These are phyloP conservation scores for Chunga burmeisteri DNA, from an alignment of 2,113 vertebrate genomes.

Conservation along the genomic window DNA sequence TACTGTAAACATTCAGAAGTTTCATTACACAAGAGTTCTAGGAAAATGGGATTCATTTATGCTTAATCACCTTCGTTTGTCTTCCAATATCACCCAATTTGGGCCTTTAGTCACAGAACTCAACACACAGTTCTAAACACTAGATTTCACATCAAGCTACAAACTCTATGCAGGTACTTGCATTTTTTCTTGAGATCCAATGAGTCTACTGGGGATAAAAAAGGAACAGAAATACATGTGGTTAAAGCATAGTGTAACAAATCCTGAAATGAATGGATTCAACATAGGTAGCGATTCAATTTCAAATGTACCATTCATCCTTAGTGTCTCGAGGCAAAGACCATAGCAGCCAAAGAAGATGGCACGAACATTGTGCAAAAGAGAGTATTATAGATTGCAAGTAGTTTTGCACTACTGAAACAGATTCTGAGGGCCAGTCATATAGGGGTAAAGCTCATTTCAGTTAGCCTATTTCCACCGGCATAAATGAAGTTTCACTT, in stretches of 20 bases:
- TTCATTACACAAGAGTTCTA: neutral
- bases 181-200: neutral
- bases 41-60: neutral
- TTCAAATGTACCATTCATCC: neutral
- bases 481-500: neutral
- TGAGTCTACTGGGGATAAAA: rapidly evolving
- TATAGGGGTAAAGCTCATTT: neutral
- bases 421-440: neutral
- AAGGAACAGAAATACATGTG: neutral
- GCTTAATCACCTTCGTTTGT: neutral
- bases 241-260: neutral
- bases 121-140: neutral
- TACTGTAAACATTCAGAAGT: neutral
- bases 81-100: neutral
- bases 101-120: neutral
- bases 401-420: neutral
- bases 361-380: neutral
- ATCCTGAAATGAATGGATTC: neutral
- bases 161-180: neutral
- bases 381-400: neutral
- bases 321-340: neutral
- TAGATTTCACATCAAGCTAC: neutral
- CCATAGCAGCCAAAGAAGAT: neutral
- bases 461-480: neutral
- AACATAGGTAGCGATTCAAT: neutral